Base-by-base conservation (phyloP, 2,888 invertebrate species). In the Mythimna lalbum region DNA sequence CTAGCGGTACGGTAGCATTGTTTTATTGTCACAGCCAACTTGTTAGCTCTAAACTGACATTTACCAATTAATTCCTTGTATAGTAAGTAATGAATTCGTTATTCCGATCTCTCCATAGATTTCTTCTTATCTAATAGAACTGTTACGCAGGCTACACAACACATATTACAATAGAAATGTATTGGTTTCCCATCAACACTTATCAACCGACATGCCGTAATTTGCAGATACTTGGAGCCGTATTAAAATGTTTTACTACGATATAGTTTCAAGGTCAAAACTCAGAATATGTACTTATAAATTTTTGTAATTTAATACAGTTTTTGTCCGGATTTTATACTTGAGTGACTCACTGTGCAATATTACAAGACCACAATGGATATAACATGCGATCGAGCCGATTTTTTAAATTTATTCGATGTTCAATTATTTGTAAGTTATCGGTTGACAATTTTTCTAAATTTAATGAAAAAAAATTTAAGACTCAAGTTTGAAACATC, bases 81-180 rank as follows among this genome's bases (percentile, higher is more conserved):
- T 93, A 94, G 93, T 95, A 94, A 92, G 93, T 95, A 95, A 93
- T 93, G 90, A 93, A 93, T 94, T 91, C 94, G 95, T 95, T 95
- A 94, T 90, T 94, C 93, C 94, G 91, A 94, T 94, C 92, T 95
- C 93, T 94, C 90, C 90, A 94, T 95, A 95, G 94, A 92, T 93
- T 94, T 92, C 92, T 94, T 93, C 93, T 89, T 94, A 93, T 90
- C 89, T 92, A 91, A 89, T 94, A 94, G 90, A 90, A 90, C 87
- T 89, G 90, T 94, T 93, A 93, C 82, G 94, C 95, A 95, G 95
- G 95, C 95, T 95, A 93, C 90, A 91, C 89, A 87, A 94, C 95
- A 95, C 95, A 95, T 91, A 94, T 95, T 95, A 95, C 95, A 96
- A 95, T 96, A 96, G 95, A 90, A 92, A 93, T 90, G 90, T 94